Conservation (phyloP, 2,888 invertebrate species). For the Limenitis camilla region DNA sequence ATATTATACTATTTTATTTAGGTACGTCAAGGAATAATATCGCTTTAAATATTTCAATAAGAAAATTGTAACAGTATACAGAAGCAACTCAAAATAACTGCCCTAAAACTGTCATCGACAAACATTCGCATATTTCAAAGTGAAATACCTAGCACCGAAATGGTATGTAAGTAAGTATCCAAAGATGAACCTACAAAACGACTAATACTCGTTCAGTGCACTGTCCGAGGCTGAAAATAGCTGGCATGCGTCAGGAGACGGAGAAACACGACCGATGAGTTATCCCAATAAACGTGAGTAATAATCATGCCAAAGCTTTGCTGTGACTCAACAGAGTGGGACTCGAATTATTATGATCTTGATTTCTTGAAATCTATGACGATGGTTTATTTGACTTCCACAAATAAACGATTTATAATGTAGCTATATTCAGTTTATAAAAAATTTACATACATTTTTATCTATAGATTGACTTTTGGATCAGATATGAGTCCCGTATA, state of each 20-base stretch:
- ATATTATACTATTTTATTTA: too few relatives aligned
- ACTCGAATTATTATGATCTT: conserved; percentile 7
- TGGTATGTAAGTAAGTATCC: conserved; percentile 9
- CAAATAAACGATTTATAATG: too few relatives aligned
- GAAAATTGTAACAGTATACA: not conserved
- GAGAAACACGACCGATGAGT: conserved; percentile 48
- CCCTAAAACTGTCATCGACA: conserved; percentile 9
- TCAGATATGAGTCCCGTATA: too few relatives aligned
- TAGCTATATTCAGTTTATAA: too few relatives aligned
- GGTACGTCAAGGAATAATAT: too few relatives aligned
- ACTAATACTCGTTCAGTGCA: conserved; percentile 24
- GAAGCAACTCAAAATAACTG: conserved; percentile 13
- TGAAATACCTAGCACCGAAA: conserved; percentile 1
- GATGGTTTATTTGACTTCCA: conserved; percentile 2
- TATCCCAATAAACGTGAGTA: conserved; percentile 61
- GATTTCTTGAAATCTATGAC: conserved; percentile 15
- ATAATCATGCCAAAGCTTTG: conserved; percentile 50
- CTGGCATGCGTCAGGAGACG: conserved; percentile 53
- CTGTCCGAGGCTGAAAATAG: conserved; percentile 45
- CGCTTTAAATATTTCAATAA: too few relatives aligned
- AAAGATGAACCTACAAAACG: conserved; percentile 8
- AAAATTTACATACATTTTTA: too few relatives aligned
- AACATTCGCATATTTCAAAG: conserved; percentile 1
- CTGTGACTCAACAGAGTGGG: conserved; percentile 36
- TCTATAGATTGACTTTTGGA: too few relatives aligned